Evolutionary conservation across 2,888 invertebrate genomes (phyloP).

Genomic region (Lottia gigantea): DNA sequence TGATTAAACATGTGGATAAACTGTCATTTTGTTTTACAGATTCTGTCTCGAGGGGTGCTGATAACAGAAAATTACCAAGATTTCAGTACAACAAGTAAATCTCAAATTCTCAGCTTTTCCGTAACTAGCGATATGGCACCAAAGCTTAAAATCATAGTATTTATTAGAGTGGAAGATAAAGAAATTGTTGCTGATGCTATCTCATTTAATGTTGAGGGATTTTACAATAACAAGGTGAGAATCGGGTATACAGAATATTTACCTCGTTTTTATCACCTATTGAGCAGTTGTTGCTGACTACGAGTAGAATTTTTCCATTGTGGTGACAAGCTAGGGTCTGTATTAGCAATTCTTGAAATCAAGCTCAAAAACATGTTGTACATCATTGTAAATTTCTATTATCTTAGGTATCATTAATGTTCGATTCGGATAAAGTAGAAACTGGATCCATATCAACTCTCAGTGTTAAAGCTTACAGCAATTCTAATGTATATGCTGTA

Average conservation of each 20-base stretch:
- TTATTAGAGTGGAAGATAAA: neutral
- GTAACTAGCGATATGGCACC: slow-evolving; percentile 27
- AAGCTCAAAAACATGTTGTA: neutral
- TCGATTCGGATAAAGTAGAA: neutral
- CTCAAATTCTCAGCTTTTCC: slow-evolving; percentile 19
- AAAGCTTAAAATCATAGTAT: neutral
- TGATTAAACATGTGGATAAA: no score
- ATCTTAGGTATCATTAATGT: neutral
- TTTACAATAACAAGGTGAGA: neutral
- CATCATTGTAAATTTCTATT: neutral
- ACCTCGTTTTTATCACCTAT: neutral
- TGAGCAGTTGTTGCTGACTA: neutral
- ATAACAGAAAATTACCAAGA: slow-evolving; percentile 19
- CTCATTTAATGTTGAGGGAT: neutral
- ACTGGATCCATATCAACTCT: neutral
- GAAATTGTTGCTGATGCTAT: slow-evolving; percentile 4
- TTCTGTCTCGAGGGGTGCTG: slow-evolving; percentile 30
- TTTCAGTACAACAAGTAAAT: slow-evolving; percentile 8
- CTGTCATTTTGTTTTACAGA: slow-evolving; percentile 14
- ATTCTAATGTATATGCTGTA: slow-evolving; percentile 3
- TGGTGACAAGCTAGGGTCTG: no score
- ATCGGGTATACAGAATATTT: no score
- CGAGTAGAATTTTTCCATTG: neutral
- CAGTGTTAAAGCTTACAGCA: neutral
- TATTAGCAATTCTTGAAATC: neutral